phyloP scores from a whole-genome alignment of 2,113 vertebrate species.

The Prunella himalayana region DNA sequence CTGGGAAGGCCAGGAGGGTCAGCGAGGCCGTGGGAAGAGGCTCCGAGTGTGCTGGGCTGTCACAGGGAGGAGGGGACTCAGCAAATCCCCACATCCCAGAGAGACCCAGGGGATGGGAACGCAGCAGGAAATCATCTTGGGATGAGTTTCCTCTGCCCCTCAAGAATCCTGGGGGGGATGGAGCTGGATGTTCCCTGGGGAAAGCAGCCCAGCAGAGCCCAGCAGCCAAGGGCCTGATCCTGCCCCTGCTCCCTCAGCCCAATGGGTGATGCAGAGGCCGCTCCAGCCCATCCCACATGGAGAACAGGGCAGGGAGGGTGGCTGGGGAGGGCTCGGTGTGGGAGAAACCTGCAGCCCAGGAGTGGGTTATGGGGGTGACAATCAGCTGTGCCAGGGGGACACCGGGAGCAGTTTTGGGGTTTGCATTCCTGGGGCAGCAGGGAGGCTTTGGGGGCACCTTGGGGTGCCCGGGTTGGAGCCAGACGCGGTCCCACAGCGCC shows the following conservation, averaged over 20 bases:
- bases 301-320: not conserved
- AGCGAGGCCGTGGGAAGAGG: not conserved
- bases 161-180: rapidly evolving
- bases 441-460: not conserved
- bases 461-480: not conserved
- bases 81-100: rapidly evolving
- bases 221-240: not conserved
- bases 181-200: not conserved
- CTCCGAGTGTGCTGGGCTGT: not conserved
- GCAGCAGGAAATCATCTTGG: not conserved
- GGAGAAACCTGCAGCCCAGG: not conserved
- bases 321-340: not conserved
- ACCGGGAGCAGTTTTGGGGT: not conserved
- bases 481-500: not conserved
- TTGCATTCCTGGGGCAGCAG: not conserved
- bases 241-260: not conserved
- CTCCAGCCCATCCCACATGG: not conserved
- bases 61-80: not conserved
- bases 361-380: not conserved
- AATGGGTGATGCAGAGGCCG: rapidly evolving
- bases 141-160: not conserved
- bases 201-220: not conserved
- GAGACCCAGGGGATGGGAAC: not conserved
- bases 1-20: not conserved
- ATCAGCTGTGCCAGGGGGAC: rapidly evolving